Conservation (phyloP, 1,140 invertebrate genomes). For the Psilanteris sp. region DNA sequence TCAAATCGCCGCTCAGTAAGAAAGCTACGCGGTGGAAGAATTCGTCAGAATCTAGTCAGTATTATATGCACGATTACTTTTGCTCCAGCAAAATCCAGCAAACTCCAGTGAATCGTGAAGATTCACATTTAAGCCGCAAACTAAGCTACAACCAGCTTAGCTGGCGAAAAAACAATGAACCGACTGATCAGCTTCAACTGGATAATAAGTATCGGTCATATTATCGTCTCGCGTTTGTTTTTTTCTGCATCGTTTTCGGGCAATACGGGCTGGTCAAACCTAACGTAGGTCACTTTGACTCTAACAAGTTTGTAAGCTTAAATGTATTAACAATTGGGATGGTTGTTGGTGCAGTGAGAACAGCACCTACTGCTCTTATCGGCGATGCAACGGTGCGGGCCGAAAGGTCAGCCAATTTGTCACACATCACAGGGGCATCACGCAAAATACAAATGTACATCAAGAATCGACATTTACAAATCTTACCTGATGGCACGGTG, state of each 20-base stretch:
- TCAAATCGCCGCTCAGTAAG: no score
- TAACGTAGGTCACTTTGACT: slow-evolving; percentile 11
- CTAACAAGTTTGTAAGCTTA: slow-evolving; percentile 35
- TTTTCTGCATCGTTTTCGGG: slow-evolving; percentile 69
- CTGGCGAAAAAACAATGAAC: not conserved
- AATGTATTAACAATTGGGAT: slow-evolving; percentile 63
- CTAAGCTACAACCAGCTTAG: not conserved
- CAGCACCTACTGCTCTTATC: slow-evolving; percentile 64
- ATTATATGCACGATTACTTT: slow-evolving; percentile 12
- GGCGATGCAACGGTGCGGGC: slow-evolving; percentile 67
- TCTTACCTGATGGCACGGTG: slow-evolving; percentile 88
- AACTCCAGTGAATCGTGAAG: no score
- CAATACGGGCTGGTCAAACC: slow-evolving; percentile 47
- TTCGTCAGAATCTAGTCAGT: slow-evolving; percentile 45
- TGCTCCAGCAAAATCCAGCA: no score
- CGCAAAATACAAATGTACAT: slow-evolving; percentile 90
- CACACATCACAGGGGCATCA: slow-evolving; percentile 85
- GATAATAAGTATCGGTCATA: slow-evolving; percentile 31
- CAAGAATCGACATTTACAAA: slow-evolving; percentile 88
- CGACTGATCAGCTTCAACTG: not conserved
- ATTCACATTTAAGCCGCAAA: no score
- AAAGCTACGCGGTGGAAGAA: no score
- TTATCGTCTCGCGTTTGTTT: slow-evolving; percentile 64
- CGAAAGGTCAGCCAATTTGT: slow-evolving; percentile 87
- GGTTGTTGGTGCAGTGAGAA: slow-evolving; percentile 65